Percentiles rank a stretch among this genome's conserved stretches.
These are phyloP conservation scores for Hoplostethus atlanticus DNA, from an alignment of 2,797 vertebrate genomes.

Conservation along the genomic window DNA sequence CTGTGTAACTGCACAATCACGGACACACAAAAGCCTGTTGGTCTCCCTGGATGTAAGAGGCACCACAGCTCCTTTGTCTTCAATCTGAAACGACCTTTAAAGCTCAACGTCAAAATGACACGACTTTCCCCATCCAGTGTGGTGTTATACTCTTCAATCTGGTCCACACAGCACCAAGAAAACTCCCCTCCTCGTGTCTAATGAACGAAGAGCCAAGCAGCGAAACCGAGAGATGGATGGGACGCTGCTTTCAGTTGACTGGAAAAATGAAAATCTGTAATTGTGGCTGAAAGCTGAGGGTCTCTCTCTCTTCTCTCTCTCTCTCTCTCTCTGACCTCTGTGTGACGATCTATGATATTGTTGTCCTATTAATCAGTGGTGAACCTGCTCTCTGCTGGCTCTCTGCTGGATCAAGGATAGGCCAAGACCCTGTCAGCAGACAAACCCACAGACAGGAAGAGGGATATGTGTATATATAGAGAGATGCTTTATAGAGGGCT, in stretches of 20 bases:
- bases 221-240: not conserved
- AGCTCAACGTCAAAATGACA: too few species aligned
- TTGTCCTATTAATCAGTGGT: conserved; percentile 48
- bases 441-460: conserved; percentile 11
- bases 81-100: too few species aligned
- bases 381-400: conserved; percentile 25
- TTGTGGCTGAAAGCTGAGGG: not conserved
- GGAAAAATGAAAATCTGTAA: not conserved
- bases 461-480: not conserved
- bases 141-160: not conserved
- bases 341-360: conserved; percentile 12
- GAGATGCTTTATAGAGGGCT: not conserved
- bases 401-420: conserved; percentile 38
- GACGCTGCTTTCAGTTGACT: not conserved
- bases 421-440: conserved; percentile 37
- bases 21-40: too few species aligned
- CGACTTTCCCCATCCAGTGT: too few species aligned
- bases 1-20: too few species aligned
- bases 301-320: not conserved
- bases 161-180: not conserved
- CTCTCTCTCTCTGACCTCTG: conserved; percentile 22
- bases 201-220: conserved; percentile 12
- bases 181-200: not conserved
- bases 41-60: too few species aligned
- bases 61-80: too few species aligned